Base-by-base conservation (phyloP, 2,888 invertebrate genomes). In the Tethea ocularis region DNA sequence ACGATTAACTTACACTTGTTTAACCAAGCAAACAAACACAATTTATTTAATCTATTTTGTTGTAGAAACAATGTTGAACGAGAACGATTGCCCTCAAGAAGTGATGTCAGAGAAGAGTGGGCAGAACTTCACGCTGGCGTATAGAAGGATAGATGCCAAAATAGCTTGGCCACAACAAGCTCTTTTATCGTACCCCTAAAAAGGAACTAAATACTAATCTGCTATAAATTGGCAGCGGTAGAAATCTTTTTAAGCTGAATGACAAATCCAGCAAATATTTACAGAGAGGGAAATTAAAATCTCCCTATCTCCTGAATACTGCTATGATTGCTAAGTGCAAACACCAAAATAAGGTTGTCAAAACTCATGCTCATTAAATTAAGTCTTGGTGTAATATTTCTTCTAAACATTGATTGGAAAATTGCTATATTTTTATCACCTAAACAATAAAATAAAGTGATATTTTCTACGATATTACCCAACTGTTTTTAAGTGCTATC, bases 121-220 rank as follows among this genome's bases (percentile, higher is more conserved):
- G 58, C 96, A 96, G 81, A 97, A 98, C 80, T 98, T 97, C 89
- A 96, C 98, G 84, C 95, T 99, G 86, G 99, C 98, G 20, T 99
- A 98, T 93, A 98, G 99, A 90, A 94, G 99, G 65, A 97, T 97
- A 85, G 99, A 98, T 83, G 98, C 98, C 29, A 99, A 98, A 92
- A 99, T 99, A 72, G 98, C 98, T 61, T 99, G 99, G 99, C 99
- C 99, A 59, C 95, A 95, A 68, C 94, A 94, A 67, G 93, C 93
- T 0, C 61, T 93, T 52, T 78, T 84, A 15, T 93, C 93, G 36
- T 93, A 91, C 67, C 93, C 93, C 0, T 93, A 86, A 53, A 38
- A 38, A 57, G 29, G 29, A 38, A 59, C 61, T 56, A 65, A 63
- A 67, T 60, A 62, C n/a, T n/a, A n/a, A n/a, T 58, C 57, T 68